Evolutionary conservation across 2,888 invertebrate genomes (phyloP).

Genomic region (Aquatica leii): DNA sequence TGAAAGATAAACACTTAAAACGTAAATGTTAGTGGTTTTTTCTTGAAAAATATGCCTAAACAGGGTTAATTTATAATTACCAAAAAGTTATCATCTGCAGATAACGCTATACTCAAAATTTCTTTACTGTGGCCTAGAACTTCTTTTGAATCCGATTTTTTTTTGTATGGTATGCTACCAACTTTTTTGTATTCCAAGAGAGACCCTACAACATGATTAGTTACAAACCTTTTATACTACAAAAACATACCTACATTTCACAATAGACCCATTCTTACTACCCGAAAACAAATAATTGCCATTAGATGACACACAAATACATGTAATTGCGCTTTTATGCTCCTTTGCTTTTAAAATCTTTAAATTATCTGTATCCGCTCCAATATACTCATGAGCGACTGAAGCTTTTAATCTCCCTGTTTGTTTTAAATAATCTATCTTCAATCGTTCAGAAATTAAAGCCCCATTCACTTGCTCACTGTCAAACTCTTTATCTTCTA

Average conservation of each 20-base stretch:
- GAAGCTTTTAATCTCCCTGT: constrained; percentile 79
- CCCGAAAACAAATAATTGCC: constrained; percentile 79
- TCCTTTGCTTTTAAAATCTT: constrained; percentile 75
- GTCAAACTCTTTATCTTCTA: constrained; percentile 65
- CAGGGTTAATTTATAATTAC: no score
- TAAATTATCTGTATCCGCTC: constrained; percentile 59
- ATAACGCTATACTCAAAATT: constrained; percentile 75
- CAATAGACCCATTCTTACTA: constrained; percentile 86
- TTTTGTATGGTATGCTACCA: constrained; percentile 63
- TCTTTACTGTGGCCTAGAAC: constrained; percentile 53
- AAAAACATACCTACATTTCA: constrained; percentile 77
- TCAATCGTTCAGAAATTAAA: constrained; percentile 77
- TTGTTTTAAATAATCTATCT: constrained; percentile 86
- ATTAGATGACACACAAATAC: constrained; percentile 80
- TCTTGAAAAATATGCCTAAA: no score
- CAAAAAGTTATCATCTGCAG: constrained; percentile 83
- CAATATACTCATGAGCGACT: constrained; percentile 72
- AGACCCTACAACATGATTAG: constrained; percentile 60
- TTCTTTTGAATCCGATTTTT: constrained; percentile 46
- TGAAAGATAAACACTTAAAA: no score
- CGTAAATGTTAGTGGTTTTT: no score
- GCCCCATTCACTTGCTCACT: constrained; percentile 72
- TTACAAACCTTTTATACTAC: no score
- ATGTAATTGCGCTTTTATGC: constrained; percentile 81
- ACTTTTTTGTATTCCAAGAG: constrained; percentile 70